Percentiles rank a stretch among this genome's conserved stretches.
phyloP scores from a whole-genome alignment of 2,888 invertebrate genomes.

The Lacanobia wlatinum region DNA sequence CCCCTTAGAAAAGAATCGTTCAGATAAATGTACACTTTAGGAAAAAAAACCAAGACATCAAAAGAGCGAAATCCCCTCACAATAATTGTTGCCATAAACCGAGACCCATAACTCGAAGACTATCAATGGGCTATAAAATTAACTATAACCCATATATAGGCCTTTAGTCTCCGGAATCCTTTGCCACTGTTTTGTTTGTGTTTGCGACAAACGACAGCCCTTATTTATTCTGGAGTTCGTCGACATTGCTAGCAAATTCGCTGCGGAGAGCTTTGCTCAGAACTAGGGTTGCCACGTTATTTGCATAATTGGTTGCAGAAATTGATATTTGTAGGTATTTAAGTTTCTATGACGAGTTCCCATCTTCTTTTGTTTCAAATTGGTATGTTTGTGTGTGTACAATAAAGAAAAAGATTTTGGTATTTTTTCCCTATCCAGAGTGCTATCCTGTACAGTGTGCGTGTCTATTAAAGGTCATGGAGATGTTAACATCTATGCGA shows the following conservation, averaged over 20 bases:
- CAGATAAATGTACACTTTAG: constrained; percentile 15
- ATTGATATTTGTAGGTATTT: not conserved
- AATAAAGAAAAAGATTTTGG: too few relatives aligned
- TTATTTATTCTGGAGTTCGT: constrained; percentile 86
- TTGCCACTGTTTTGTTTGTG: constrained; percentile 80
- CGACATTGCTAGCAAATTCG: constrained; percentile 75
- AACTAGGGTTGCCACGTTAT: constrained; percentile 55
- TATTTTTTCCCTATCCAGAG: too few relatives aligned
- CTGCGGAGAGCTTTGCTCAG: constrained; percentile 64
- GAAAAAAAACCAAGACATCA: constrained; percentile 34
- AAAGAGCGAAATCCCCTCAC: constrained; percentile 33
- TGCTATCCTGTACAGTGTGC: too few relatives aligned
- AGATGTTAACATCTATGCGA: too few relatives aligned
- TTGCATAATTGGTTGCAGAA: constrained; percentile 31
- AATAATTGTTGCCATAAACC: constrained; percentile 58
- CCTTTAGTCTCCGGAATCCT: constrained; percentile 65
- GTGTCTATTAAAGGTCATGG: too few relatives aligned
- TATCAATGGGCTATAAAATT: constrained; percentile 65
- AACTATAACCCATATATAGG: constrained; percentile 59
- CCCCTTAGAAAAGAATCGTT: not conserved
- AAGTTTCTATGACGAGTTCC: too few relatives aligned
- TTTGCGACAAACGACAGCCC: constrained; percentile 83
- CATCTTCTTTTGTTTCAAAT: too few relatives aligned
- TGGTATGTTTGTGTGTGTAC: too few relatives aligned
- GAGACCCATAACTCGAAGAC: constrained; percentile 37